Evolutionary conservation across 2,888 invertebrate species (phyloP), one percentile per base, ranked within the genome.

Genomic region (Drosophila yooni): DNA sequence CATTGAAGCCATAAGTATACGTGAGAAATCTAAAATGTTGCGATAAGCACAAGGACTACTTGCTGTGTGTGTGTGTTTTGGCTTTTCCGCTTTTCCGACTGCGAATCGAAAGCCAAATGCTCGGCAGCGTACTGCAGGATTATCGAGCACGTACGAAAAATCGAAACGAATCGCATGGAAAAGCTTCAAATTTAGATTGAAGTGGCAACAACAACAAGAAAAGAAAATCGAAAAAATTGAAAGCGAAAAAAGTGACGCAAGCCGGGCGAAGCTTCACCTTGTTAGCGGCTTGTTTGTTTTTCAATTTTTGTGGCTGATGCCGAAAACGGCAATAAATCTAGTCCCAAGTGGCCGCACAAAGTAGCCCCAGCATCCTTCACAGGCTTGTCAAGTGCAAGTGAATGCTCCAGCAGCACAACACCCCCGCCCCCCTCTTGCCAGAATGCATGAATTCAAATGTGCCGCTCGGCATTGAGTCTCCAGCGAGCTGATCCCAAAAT

Each of bases 271-370:
- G 78, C 78, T 83, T 79, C 87, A 86, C 87, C 89, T 86, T 86
- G 85, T 86, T 86, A 89, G 85, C 89, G 84, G 84, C 87, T 84
- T 86, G 85, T 86, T 86, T 86, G 87, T 89, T 87, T 89, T 89
- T 86, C 85, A 86, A 86, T 86, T 86, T 85, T 86, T 82, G 67
- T 67, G n/a, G 74, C 85, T 82, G 76, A 73, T 78, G 89, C 76
- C 88, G 77, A 86, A 89, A 86, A 86, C 79, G 85, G 85, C 89
- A 89, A 89, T 86, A 86, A 86, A 86, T 86, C 85, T 87, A 62
- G 82, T 76, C 75, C 81, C 83, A 82, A 85, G 81, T 83, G 80
- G 66, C 69, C 74, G 68, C 68, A 52, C 66, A 51, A 76, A 74
- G 70, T 48, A 64, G 70, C 61, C 64, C 51, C 38, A 52, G 54